phyloP scores from a whole-genome alignment of 1,140 invertebrate genomes.

The Saccostrea echinata region DNA sequence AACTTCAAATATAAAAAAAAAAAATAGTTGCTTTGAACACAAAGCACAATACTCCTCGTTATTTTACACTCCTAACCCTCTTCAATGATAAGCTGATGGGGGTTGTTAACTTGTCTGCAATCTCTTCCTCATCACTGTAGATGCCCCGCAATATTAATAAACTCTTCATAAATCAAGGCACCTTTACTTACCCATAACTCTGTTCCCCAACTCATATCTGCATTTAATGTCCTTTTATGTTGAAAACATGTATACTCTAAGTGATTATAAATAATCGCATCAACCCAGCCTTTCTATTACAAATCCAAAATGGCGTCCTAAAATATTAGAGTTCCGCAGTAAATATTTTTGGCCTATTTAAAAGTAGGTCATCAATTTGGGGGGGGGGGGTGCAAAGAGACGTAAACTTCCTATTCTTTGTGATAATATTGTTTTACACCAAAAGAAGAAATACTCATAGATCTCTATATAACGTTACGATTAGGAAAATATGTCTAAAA shows the following conservation, averaged over 20 bases:
- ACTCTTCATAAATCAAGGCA: background rate
- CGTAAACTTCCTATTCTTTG: no score
- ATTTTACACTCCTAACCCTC: no score
- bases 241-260: constrained; percentile 15
- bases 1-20: no score
- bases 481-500: no score
- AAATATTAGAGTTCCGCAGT: background rate
- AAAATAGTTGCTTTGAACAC: no score
- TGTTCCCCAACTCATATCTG: constrained; percentile 68
- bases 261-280: constrained; percentile 47
- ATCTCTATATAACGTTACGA: no score
- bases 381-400: no score
- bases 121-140: constrained; percentile 28
- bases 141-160: constrained; percentile 12
- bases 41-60: no score
- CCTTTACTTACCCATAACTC: constrained; percentile 68
- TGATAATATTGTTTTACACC: no score
- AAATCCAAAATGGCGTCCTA: constrained; percentile 49
- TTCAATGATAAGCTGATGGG: no score
- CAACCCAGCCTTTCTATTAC: constrained; percentile 50
- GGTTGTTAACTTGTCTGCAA: background rate
- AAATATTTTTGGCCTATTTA: background rate
- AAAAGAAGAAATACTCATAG: no score
- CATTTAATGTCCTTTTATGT: constrained; percentile 54
- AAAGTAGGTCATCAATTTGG: no score